A percentile compares a stretch with the other conserved stretches of the same genome.
These are phyloP conservation scores for Xiphorhynchus elegans DNA, from an alignment of 2,113 vertebrate species.

Conservation along the genomic window DNA sequence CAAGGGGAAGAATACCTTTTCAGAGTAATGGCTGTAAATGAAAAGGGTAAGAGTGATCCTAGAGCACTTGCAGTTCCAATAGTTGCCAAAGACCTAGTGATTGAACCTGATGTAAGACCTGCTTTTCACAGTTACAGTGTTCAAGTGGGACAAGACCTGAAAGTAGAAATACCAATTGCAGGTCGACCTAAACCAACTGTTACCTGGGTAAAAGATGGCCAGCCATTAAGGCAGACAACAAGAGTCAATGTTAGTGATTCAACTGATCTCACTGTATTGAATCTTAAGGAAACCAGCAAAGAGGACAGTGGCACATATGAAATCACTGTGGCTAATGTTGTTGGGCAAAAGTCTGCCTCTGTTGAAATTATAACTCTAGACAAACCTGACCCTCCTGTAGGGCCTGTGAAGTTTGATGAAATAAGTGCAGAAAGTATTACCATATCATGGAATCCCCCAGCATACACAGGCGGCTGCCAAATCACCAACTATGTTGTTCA, in stretches of 20 bases:
- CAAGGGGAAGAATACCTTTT: conserved; percentile 95
- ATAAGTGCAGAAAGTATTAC: conserved; percentile 93
- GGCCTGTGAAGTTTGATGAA: conserved; percentile 94
- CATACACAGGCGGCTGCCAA: conserved; percentile 90
- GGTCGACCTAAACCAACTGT: conserved; percentile 93
- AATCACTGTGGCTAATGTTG: conserved; percentile 86
- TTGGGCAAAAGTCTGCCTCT: conserved; percentile 89
- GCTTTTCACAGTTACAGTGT: conserved; percentile 91
- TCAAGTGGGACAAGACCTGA: conserved; percentile 90
- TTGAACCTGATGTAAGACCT: conserved; percentile 92
- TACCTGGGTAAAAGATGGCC: conserved; percentile 91
- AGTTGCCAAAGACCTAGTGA: conserved; percentile 92
- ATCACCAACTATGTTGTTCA: conserved; percentile 97
- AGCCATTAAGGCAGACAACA: conserved; percentile 90
- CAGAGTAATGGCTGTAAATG: conserved; percentile 93
- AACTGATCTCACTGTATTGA: conserved; percentile 81
- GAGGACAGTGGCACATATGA: conserved; percentile 93
- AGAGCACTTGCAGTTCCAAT: conserved; percentile 91
- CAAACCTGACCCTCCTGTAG: conserved; percentile 93
- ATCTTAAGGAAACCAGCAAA: conserved; percentile 90
- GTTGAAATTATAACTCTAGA: conserved; percentile 93
- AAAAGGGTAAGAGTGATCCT: conserved; percentile 97
- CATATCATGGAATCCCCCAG: conserved; percentile 92
- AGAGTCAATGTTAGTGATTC: conserved; percentile 88
- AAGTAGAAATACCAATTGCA: conserved; percentile 89